Conservation (phyloP, 2,797 vertebrate species). For the Sphenopsis melanotis region DNA sequence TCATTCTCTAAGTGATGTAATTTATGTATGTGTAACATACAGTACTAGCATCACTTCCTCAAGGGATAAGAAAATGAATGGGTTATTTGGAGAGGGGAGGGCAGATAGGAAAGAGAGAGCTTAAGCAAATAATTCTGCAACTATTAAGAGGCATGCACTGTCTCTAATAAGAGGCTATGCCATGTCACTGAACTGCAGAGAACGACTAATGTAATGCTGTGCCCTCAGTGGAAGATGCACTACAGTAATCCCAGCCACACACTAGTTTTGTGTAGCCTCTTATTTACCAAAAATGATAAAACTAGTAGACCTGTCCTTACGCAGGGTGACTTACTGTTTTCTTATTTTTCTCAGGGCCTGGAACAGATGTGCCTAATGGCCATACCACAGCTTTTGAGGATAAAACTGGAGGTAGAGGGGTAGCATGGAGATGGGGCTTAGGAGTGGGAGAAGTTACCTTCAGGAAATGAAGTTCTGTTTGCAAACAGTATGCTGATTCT, state of each 20-base stretch:
- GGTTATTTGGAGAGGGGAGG: background rate
- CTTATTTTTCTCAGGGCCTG: slow-evolving; percentile 34
- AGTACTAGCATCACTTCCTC: background rate
- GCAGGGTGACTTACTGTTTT: background rate
- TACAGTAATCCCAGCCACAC: slow-evolving; percentile 14
- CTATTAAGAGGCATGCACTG: background rate
- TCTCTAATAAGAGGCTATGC: slow-evolving; percentile 49
- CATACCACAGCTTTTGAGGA: background rate
- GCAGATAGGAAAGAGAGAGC: background rate
- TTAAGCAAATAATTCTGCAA: slow-evolving; percentile 41
- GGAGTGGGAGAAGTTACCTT: background rate
- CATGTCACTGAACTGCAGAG: slow-evolving; percentile 33
- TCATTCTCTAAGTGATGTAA: slow-evolving; percentile 37
- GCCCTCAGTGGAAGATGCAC: background rate
- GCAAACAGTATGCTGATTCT: background rate
- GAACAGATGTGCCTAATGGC: background rate
- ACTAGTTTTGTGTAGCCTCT: slow-evolving; percentile 9
- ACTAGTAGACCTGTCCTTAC: slow-evolving; percentile 20
- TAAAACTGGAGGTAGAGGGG: background rate
- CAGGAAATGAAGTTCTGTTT: background rate
- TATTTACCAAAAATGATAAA: slow-evolving; percentile 61
- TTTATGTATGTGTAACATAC: background rate
- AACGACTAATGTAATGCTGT: slow-evolving; percentile 16
- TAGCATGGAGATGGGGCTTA: background rate
- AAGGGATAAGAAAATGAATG: slow-evolving; percentile 18